phyloP scores from a whole-genome alignment of 2,797 vertebrate genomes.

The Podarcis lilfordi region DNA sequence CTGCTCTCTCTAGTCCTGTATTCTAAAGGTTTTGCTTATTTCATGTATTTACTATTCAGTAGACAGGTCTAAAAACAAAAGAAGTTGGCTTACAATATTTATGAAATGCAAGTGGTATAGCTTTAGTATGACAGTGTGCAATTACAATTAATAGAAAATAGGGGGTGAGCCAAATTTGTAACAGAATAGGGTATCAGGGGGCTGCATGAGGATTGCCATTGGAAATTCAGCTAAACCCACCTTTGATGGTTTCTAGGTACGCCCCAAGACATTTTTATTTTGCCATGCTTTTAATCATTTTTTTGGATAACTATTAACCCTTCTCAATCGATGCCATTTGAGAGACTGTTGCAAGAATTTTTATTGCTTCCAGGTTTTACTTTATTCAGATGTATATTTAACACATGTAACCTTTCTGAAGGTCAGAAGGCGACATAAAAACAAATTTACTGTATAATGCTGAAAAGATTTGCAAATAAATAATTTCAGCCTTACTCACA shows the following conservation, averaged over 20 bases:
- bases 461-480: neutral
- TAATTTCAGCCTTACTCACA: neutral
- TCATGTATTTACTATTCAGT: neutral
- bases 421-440: too few species aligned
- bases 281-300: neutral
- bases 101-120: neutral
- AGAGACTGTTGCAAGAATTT: too few species aligned
- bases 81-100: neutral
- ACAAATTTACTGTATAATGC: neutral
- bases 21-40: neutral
- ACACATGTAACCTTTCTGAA: too few species aligned
- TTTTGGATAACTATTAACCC: too few species aligned
- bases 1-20: neutral
- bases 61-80: neutral
- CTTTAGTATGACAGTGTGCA: neutral
- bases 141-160: neutral
- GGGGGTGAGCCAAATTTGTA: neutral
- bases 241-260: neutral
- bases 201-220: neutral
- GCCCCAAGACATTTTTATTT: neutral
- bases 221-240: neutral
- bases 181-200: neutral
- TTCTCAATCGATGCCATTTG: too few species aligned
- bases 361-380: too few species aligned
- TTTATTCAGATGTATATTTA: too few species aligned